Conservation (phyloP, 1,140 invertebrate species). For the Drosophila trapezifrons region DNA sequence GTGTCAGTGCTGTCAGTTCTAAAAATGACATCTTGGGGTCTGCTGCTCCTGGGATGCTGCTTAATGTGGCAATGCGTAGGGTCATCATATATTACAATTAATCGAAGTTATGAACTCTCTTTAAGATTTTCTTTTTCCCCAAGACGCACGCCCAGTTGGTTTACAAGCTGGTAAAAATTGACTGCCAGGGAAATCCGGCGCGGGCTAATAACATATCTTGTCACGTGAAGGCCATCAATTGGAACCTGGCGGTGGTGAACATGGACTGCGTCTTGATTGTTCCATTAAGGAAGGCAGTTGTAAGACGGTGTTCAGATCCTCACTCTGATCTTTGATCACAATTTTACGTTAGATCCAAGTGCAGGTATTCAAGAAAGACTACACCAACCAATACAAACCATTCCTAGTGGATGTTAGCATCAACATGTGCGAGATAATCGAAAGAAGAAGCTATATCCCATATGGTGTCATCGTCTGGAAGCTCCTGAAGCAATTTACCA, state of each 20-base stretch:
- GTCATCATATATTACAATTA: not conserved
- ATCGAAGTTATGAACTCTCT: too few relatives aligned
- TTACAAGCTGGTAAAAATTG: slow-evolving; percentile 31
- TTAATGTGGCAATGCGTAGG: not conserved
- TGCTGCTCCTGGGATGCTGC: not conserved
- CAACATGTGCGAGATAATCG: slow-evolving; percentile 24
- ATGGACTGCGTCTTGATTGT: slow-evolving; percentile 24
- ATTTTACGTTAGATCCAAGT: not conserved
- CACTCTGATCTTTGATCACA: not conserved
- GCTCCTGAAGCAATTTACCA: slow-evolving; percentile 7
- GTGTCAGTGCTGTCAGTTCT: not conserved
- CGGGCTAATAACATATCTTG: slow-evolving; percentile 6
- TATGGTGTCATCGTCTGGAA: slow-evolving; percentile 28
- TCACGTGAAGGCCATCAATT: slow-evolving; percentile 28
- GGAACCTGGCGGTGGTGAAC: slow-evolving; percentile 22
- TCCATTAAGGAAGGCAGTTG: slow-evolving; percentile 4
- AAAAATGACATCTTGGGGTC: not conserved
- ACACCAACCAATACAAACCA: slow-evolving; percentile 42
- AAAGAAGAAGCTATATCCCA: slow-evolving; percentile 10
- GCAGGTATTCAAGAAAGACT: slow-evolving; percentile 31
- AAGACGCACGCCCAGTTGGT: not conserved
- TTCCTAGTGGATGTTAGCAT: slow-evolving; percentile 29
- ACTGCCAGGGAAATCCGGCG: slow-evolving; percentile 10
- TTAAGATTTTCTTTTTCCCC: not conserved
- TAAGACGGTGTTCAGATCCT: not conserved